These are phyloP conservation scores for Seriola rivoliana DNA, from an alignment of 2,113 vertebrate genomes.

Conservation along the genomic window DNA sequence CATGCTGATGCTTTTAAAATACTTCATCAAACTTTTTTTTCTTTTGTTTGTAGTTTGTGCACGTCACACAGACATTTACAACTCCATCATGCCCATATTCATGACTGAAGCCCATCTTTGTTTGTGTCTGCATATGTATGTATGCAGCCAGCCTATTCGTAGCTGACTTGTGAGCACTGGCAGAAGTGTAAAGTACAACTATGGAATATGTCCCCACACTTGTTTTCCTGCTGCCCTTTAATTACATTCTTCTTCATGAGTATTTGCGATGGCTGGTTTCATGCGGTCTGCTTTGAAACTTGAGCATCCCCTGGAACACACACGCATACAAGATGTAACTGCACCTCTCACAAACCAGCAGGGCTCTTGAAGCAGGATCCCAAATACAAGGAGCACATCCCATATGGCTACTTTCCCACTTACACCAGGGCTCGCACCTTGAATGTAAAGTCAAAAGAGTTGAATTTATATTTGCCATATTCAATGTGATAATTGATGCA, in stretches of 20 bases:
- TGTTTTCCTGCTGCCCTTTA: conserved; percentile 17
- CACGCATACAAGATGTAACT: conserved; percentile 37
- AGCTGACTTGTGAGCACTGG: conserved; percentile 60
- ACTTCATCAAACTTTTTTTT: background rate
- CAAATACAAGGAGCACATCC: conserved; percentile 38
- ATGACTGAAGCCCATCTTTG: background rate
- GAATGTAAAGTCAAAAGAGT: conserved; percentile 56
- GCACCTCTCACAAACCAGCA: conserved; percentile 8
- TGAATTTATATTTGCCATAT: conserved; percentile 41
- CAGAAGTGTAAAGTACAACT: conserved; percentile 57
- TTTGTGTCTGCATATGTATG: conserved; percentile 42
- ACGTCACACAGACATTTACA: conserved; percentile 22
- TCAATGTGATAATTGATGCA: conserved; percentile 63
- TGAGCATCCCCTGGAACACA: conserved; percentile 23
- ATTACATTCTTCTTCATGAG: conserved; percentile 31
- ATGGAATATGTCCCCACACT: conserved; percentile 19
- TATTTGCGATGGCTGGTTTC: conserved; percentile 19
- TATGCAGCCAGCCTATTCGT: conserved; percentile 10
- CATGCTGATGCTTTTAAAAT: background rate
- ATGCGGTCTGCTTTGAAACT: conserved; percentile 20
- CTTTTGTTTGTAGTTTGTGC: conserved; percentile 28
- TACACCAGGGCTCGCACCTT: conserved; percentile 64
- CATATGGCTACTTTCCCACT: conserved; percentile 66
- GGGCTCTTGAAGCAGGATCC: conserved; percentile 45
- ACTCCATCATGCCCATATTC: background rate